Conservation (phyloP, 2,113 vertebrate species). For the Tympanuchus pallidicinctus region DNA sequence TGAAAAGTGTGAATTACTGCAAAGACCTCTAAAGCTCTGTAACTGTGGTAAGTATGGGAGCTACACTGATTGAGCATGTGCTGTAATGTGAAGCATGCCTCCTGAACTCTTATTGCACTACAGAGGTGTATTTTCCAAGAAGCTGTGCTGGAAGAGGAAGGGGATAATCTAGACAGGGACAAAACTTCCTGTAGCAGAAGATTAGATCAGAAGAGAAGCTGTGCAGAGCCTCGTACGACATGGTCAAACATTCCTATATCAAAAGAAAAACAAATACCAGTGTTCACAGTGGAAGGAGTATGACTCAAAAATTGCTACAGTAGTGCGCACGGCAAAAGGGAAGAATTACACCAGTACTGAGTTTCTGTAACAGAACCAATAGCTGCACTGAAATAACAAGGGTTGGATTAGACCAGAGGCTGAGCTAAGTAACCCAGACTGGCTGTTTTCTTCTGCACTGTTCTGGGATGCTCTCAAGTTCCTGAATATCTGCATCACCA, state of each 20-base stretch:
- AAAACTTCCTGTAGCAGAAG: not conserved
- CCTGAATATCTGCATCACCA: not conserved
- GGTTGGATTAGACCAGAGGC: slow-evolving; percentile 50
- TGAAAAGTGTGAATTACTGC: not conserved
- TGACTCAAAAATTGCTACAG: slow-evolving; percentile 29
- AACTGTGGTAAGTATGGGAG: not conserved
- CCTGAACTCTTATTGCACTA: not conserved
- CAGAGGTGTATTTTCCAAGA: not conserved
- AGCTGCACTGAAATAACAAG: slow-evolving; percentile 65
- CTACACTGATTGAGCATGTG: not conserved
- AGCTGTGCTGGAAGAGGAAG: not conserved
- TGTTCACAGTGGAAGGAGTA: slow-evolving; percentile 4
- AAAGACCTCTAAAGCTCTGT: not conserved
- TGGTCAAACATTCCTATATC: not conserved
- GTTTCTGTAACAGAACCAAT: slow-evolving; percentile 59
- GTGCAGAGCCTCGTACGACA: not conserved
- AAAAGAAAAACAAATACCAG: not conserved
- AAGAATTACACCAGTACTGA: slow-evolving; percentile 22
- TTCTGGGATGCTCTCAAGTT: not conserved
- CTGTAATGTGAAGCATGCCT: not conserved
- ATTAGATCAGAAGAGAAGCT: not conserved
- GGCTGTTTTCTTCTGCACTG: not conserved
- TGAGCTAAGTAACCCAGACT: slow-evolving; percentile 47
- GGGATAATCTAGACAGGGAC: not conserved
- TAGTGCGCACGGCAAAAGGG: slow-evolving; percentile 59